Base-by-base conservation (phyloP, 2,888 invertebrate genomes). In the Pheosia tremula region DNA sequence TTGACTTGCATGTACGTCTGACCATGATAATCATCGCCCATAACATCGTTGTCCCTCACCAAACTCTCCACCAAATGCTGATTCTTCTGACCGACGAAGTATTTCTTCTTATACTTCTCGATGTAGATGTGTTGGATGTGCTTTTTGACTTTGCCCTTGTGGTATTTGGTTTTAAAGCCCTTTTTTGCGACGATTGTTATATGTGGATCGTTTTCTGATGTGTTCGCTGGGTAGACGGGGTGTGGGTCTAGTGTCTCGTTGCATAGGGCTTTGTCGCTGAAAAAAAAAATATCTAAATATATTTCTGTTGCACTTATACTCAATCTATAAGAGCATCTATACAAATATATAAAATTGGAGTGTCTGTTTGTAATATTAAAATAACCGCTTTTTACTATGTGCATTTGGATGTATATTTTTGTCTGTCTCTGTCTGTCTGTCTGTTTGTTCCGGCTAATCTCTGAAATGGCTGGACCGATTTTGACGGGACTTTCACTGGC, bases 1-100 rank as follows among this genome's bases (percentile, higher is more conserved):
- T 88, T 94, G 62, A 87, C 94, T 88, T 93, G 93, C 90, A 93
- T 92, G 65, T 92, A 92, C 11, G 91, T 93, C 63, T 85, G 86
- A 55, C 91, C 91, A 38, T 89, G 90, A 56, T 93, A 91, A 4
- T 74, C 78, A 11, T 87, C 55, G 7, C n/a, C 89, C 0, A 89
- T 89, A 0, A 89, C 82, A 3, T 89, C 88, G 47, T 88, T 89
- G 41, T 78, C 81, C 62, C 80, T 82, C 58, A 86, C 84, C 0
- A 82, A 80, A 5, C 63, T 64, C 53, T 71, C 72, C 0, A 71
- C 52, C 5, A 69, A 24, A 52, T 59, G 74, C 55, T 84, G 78
- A 47, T 83, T 81, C 69, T 90, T 90, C 69, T 91, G 91, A 37
- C 71, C 85, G 0, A 84, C 64, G 2, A 81, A 81, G 56, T 82